Base-by-base conservation (phyloP, 2,113 vertebrate species). In the Poeciliopsis prolifica region DNA sequence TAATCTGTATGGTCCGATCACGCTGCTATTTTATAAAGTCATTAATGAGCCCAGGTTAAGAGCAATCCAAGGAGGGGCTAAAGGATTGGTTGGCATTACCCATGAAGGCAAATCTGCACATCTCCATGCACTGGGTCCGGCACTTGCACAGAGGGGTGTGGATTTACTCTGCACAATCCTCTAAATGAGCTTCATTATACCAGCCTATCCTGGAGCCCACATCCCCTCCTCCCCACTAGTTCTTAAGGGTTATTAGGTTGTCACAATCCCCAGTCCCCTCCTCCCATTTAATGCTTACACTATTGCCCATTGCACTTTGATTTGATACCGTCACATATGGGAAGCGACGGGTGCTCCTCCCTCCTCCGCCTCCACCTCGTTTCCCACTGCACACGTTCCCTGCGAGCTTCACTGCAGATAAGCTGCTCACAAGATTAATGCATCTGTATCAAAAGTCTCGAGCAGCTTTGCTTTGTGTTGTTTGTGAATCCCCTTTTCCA, bases 171-270 rank as follows among this genome's bases (percentile, higher is more conserved):
- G 70, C 42, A 73, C 86, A 94, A 90, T 93, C 91, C 90, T 85
- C 75, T 83, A 93, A 92, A 93, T 93, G 80, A 88, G 87, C 87
- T 88, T 91, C 90, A 94, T 93, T 94, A 93, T 90, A 91, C 76
- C 74, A 68, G 77, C 77, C 87, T 88, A 87, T 78, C 70, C 75
- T 68, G 65, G 65, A 83, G 44, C 44, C 79, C 61, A n/a, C 77
- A 81, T 78, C 62, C 61, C 37, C 22, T 37, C 26, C 44, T 17
- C 44, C 44, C 82, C 78, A 77, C 79, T 48, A 2, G 72, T 66
- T 65, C 79, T 74, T 26, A 54, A 73, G 84, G 90, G 92, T 93
- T 92, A 93, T 82, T 78, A 79, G 72, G 64, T 78, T 68, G 75
- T 85, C 80, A 83, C 82, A 88, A 85, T 87, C 87, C 86, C 65